phyloP scores from a whole-genome alignment of 2,797 vertebrate genomes.

The Enteromius argenteus region DNA sequence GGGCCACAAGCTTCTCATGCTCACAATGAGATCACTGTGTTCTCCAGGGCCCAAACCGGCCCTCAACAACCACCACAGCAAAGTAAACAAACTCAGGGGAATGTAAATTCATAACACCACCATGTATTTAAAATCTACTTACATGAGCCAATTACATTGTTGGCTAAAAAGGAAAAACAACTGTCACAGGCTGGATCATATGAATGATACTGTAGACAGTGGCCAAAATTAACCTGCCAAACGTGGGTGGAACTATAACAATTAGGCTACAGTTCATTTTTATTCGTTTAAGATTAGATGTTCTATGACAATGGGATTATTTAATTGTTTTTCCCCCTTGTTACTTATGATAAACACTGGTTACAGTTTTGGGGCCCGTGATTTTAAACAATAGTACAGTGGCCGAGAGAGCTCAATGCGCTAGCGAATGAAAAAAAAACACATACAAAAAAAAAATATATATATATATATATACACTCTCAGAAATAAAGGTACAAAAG shows the following conservation, averaged over 20 bases:
- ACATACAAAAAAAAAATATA: not conserved
- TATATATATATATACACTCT: too few relatives aligned
- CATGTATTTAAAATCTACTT: slow-evolving; percentile 69
- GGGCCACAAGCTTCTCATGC: slow-evolving; percentile 69
- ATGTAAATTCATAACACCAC: slow-evolving; percentile 62
- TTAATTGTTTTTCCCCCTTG: not conserved
- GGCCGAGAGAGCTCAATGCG: not conserved
- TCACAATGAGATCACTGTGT: slow-evolving; percentile 81
- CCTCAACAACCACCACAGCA: slow-evolving; percentile 68
- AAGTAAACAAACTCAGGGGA: slow-evolving; percentile 72
- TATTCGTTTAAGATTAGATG: not conserved
- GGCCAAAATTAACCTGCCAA: not conserved
- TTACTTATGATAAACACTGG: too few relatives aligned
- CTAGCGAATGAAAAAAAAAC: not conserved
- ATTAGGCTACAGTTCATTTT: not conserved
- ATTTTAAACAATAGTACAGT: not conserved
- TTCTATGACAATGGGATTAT: not conserved
- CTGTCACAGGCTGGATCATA: not conserved
- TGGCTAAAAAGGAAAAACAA: slow-evolving; percentile 28
- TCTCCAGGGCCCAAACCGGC: slow-evolving; percentile 69
- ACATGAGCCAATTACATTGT: slow-evolving; percentile 54
- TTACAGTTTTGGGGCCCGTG: not conserved
- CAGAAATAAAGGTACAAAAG: too few relatives aligned
- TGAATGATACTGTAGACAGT: slow-evolving; percentile 2
- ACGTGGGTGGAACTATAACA: not conserved